Base-by-base conservation (phyloP, 1,140 invertebrate species). In the Chrysoperla carnea region DNA sequence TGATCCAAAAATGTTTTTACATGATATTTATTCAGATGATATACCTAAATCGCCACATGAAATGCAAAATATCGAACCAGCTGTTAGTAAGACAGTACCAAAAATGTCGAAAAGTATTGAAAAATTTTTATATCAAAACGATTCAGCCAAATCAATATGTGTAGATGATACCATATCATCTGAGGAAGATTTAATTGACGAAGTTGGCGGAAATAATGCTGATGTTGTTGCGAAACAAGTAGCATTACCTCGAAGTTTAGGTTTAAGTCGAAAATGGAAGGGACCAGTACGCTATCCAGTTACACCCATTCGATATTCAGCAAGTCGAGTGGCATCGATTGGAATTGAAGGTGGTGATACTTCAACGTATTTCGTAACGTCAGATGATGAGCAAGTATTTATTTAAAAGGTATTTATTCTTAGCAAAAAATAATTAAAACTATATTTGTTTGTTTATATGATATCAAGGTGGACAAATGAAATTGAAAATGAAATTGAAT, bases 231-330 rank as follows among this genome's bases (percentile, higher is more conserved):
- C 2, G 1, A 17, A 61, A 37, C 57, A 52, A 40, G 61, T 71
- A 17, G 62, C 69, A 8, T 49, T 71, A 36, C 68, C 69, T 5
- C 58, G 69, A 40, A 70, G 66, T 50, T 62, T 66, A 48, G 68
- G 65, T 6, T 47, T 70, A 0, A 64, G 70, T 39, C 57, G 71
- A 47, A 63, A 63, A 46, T 74, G 70, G 68, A 46, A 63, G 13
- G 71, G 71, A 0, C 70, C 69, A 27, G 67, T 73, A 0, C 57
- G 62, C 42, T 74, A 74, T 53, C 71, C 71, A n/a, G 70, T 73
- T 6, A 74, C 71, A 37, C 71, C 71, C 29, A 48, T 60, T 1
- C 17, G 17, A 23, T 23, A 23, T 23, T 23, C 17, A 3, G 5
- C 17, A 23, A 23, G 5, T 23, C 2, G 17, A 23, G 17, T 3